Percentiles rank a stretch among this genome's conserved stretches.
These are phyloP conservation scores for Sorex araneus DNA, from an alignment of 2,113 vertebrate species.

Conservation along the genomic window DNA sequence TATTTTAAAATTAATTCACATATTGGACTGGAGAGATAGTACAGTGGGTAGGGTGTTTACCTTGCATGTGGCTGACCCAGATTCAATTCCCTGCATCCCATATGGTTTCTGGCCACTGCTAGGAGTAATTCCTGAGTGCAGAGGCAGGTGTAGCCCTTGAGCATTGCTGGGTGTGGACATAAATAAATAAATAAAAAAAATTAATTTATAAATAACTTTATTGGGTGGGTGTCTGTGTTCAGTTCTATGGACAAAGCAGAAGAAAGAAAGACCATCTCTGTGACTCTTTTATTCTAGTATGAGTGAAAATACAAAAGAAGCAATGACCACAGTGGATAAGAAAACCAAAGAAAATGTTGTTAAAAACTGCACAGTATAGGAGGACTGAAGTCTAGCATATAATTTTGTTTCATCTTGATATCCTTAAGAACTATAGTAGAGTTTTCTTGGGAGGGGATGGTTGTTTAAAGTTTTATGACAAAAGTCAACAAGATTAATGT, in stretches of 20 bases:
- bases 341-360: not conserved
- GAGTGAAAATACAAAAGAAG: not conserved
- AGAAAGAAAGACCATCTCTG: not conserved
- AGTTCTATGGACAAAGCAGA: no score
- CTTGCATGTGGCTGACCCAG: no score
- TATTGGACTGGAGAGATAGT: no score
- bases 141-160: no score
- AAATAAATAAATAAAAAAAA: no score
- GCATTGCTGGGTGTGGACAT: no score
- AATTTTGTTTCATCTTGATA: slow-evolving; percentile 20
- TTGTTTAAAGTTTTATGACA: not conserved
- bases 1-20: not conserved
- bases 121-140: no score
- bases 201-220: no score
- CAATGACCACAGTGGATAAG: slow-evolving; percentile 11
- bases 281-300: not conserved
- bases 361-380: slow-evolving; percentile 21
- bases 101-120: no score
- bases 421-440: not conserved
- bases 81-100: no score
- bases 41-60: no score
- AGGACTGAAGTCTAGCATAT: not conserved
- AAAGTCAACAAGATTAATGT: not conserved
- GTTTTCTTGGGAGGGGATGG: not conserved
- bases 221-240: no score